Base-by-base conservation (phyloP, 1,140 invertebrate species). In the Drosophila parabipectinata region DNA sequence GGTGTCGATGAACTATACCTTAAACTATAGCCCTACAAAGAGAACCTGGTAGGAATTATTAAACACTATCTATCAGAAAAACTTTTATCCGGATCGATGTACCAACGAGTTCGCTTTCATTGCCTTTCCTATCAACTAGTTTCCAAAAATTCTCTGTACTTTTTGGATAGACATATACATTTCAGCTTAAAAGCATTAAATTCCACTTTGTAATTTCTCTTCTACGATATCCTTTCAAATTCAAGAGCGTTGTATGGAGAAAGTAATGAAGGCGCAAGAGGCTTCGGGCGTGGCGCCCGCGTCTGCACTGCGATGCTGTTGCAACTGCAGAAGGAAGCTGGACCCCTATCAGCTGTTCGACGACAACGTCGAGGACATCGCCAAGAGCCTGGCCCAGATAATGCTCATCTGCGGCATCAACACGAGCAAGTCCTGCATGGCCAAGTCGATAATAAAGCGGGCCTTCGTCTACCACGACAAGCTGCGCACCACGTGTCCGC, bases 341-440 rank as follows among this genome's bases (percentile, higher is more conserved):
- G 68, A 82, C 66, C 84, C 83, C 12, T 59, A 77, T 18, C 84
- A 83, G 47, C 32, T 88, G 7, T 89, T 83, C 30, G 79, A 88
- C 12, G 83, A 88, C 9, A 88, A 88, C 12, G 41, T 88, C 4
- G 83, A 77, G 44, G 83, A 88, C 8, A 73, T 88, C 4, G 57
- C 83, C 26, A 88, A 77, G 32, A 77, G 79, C 34, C 59, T 83
- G 15, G 57, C 72, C 0, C 79, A 88, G 67, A 79, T 88, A 3
- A 83, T 88, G 83, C 24, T 88, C 10, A 79, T 88, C 12, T 88
- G 83, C 56, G 83, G 83, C 24, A 79, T 88, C 3, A 74, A 52
- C 14, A 88, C 83, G 5, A 34, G 6, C 1, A 88, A 88, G 18
- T 63, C 72, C n/a, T 63, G 37, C 37, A 66, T 77, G 24, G 79